These are phyloP conservation scores for Metacarcinus magister DNA, from an alignment of 2,888 invertebrate genomes.

Conservation along the genomic window DNA sequence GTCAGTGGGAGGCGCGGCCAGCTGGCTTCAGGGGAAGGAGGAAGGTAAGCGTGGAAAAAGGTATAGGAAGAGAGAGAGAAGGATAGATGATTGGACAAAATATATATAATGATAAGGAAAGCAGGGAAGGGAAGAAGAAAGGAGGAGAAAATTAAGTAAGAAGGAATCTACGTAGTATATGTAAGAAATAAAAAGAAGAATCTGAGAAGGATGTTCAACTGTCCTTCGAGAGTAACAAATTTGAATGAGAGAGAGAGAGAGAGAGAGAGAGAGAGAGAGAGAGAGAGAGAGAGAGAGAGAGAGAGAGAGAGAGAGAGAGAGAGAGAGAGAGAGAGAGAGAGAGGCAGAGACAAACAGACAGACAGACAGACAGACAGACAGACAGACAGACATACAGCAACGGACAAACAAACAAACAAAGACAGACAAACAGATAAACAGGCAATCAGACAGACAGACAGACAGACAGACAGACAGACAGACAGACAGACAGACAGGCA, in stretches of 20 bases:
- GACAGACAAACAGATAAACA: too few species aligned
- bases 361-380: too few species aligned
- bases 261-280: neutral
- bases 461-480: too few species aligned
- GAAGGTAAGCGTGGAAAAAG: too few species aligned
- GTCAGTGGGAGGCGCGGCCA: neutral
- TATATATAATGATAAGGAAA: too few species aligned
- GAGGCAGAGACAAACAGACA: too few species aligned
- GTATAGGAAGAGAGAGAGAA: too few species aligned
- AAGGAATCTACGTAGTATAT: neutral
- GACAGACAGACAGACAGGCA: too few species aligned
- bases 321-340: constrained; percentile 37
- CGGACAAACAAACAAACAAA: too few species aligned
- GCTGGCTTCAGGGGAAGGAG: neutral
- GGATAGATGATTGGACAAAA: too few species aligned
- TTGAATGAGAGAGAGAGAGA: neutral
- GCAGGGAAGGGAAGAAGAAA: neutral
- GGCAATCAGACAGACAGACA: too few species aligned
- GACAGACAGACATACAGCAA: too few species aligned
- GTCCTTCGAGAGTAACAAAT: neutral
- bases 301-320: neutral
- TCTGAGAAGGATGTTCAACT: neutral
- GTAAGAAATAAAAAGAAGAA: neutral
- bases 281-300: neutral
- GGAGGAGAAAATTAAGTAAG: neutral